These are phyloP conservation scores for Darevskia nairensis DNA, from an alignment of 2,797 vertebrate genomes.

Conservation along the genomic window DNA sequence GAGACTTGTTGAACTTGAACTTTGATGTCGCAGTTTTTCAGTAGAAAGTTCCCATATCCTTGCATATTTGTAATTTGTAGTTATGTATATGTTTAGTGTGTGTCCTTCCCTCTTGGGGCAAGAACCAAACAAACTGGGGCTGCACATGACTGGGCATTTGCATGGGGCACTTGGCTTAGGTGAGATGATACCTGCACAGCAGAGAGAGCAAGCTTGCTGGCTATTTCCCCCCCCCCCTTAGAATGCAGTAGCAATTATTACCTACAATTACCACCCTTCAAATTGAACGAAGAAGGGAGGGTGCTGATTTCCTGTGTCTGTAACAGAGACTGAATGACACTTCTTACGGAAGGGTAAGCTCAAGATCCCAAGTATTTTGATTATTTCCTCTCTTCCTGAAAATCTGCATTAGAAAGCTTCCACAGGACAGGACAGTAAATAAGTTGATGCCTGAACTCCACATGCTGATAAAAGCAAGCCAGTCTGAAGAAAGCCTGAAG, in stretches of 20 bases:
- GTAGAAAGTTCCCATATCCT: too few species aligned
- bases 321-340: not conserved
- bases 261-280: not conserved
- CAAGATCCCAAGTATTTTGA: not conserved
- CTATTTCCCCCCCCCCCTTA: not conserved
- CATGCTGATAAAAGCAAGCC: not conserved
- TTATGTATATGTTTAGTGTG: too few species aligned
- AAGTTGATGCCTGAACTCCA: not conserved
- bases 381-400: not conserved
- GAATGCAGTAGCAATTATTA: not conserved
- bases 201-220: not conserved
- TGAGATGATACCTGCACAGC: not conserved
- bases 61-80: too few species aligned
- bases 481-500: not conserved
- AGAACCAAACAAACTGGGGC: slow-evolving; percentile 12
- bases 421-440: not conserved
- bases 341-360: not conserved
- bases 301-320: not conserved
- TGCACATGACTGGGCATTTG: not conserved
- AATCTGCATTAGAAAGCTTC: not conserved
- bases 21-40: too few species aligned
- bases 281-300: not conserved
- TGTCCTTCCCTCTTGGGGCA: not conserved
- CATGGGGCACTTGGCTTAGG: not conserved
- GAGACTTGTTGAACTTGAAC: too few species aligned